Conservation (phyloP, 2,797 vertebrate genomes). For the Alca torda region DNA sequence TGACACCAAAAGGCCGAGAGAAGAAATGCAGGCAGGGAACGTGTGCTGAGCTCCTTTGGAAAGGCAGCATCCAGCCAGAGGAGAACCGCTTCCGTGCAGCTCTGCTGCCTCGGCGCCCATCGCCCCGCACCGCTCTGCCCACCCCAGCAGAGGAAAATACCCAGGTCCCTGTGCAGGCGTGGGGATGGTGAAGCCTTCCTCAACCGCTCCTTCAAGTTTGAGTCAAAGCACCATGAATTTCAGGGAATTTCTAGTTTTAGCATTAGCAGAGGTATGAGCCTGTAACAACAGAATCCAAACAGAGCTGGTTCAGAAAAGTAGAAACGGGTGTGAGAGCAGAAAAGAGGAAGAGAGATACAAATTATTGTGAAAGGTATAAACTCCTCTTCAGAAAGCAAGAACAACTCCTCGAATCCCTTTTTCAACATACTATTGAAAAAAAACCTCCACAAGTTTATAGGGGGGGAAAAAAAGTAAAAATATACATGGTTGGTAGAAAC, state of each 20-base stretch:
- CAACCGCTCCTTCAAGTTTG: background rate
- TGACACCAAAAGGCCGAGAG: conserved; percentile 78
- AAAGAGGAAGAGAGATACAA: background rate
- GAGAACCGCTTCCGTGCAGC: accelerated
- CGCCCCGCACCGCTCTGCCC: accelerated
- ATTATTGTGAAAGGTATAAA: background rate
- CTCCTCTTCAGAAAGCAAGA: background rate
- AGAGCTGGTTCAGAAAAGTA: background rate
- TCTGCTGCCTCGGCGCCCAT: accelerated
- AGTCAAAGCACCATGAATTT: background rate
- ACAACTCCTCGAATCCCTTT: background rate
- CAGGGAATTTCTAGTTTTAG: background rate
- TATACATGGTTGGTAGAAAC: background rate
- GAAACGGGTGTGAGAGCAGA: accelerated
- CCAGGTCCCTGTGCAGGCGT: too few relatives aligned
- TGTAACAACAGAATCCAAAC: background rate
- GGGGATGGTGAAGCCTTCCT: background rate
- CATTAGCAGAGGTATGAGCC: background rate
- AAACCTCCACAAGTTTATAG: accelerated
- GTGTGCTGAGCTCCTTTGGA: background rate
- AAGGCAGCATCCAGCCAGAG: background rate
- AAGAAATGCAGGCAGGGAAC: conserved; percentile 71
- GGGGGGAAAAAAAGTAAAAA: background rate
- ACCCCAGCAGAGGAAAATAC: background rate
- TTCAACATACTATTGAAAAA: accelerated